Conservation (phyloP, 2,113 vertebrate species). For the Chloropsis cyanopogon region DNA sequence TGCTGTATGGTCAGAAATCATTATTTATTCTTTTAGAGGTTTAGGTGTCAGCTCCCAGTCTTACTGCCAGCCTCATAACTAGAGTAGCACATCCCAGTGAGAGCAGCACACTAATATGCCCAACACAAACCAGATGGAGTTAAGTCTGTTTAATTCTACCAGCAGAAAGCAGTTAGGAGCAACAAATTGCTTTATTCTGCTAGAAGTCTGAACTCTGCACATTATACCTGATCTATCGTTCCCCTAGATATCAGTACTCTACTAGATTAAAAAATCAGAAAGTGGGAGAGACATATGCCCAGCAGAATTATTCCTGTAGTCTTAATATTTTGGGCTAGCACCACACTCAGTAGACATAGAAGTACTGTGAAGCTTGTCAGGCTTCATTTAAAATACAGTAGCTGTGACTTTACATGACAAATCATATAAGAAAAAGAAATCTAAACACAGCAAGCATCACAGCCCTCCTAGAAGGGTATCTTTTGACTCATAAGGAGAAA, state of each 20-base stretch:
- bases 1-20: background rate
- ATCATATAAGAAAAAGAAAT: background rate
- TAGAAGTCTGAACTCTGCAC: background rate
- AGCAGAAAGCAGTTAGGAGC: background rate
- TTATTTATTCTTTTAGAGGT: background rate
- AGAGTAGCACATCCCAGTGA: background rate
- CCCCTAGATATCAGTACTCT: background rate
- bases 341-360: background rate
- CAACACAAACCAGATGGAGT: background rate
- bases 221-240: background rate
- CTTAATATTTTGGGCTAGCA: background rate
- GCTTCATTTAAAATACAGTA: background rate
- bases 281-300: background rate
- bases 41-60: background rate
- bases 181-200: background rate
- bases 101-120: background rate
- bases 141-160: background rate
- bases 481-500: slow-evolving; percentile 19
- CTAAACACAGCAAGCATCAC: background rate
- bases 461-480: background rate
- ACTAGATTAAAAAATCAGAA: background rate
- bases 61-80: background rate
- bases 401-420: background rate
- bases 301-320: background rate
- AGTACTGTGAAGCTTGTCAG: background rate